Percentiles rank a stretch among this genome's conserved stretches.
Conservation (phyloP, 2,113 vertebrate species). For the Strix uralensis region DNA sequence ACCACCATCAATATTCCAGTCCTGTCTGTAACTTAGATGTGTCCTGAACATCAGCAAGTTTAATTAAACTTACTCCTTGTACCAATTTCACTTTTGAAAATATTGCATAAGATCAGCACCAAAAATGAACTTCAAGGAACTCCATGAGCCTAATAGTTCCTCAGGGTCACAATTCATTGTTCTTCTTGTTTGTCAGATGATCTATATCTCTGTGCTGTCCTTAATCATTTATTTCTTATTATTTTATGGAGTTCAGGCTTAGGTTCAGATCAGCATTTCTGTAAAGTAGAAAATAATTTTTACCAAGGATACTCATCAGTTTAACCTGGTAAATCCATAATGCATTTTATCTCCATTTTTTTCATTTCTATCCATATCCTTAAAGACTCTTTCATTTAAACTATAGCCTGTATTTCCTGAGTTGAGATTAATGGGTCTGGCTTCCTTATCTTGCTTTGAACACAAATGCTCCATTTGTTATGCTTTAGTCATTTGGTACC, state of each 20-base stretch:
- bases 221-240: not conserved
- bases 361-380: not conserved
- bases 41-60: not conserved
- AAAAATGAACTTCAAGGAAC: not conserved
- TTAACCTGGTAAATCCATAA: not conserved
- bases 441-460: not conserved
- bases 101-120: not conserved
- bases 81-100: not conserved
- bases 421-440: not conserved
- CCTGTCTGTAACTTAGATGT: not conserved
- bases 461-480: not conserved
- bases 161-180: not conserved
- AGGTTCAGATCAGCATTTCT: not conserved
- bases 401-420: not conserved
- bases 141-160: not conserved
- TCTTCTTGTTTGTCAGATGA: not conserved
- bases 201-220: not conserved
- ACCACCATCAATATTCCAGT: not conserved
- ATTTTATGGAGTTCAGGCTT: not conserved
- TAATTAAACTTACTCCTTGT: not conserved
- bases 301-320: not conserved
- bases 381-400: not conserved
- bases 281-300: not conserved
- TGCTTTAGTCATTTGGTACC: not conserved
- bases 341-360: not conserved